Evolutionary conservation across 2,888 invertebrate species (phyloP).

Genomic region (Ormyrus labotus): DNA sequence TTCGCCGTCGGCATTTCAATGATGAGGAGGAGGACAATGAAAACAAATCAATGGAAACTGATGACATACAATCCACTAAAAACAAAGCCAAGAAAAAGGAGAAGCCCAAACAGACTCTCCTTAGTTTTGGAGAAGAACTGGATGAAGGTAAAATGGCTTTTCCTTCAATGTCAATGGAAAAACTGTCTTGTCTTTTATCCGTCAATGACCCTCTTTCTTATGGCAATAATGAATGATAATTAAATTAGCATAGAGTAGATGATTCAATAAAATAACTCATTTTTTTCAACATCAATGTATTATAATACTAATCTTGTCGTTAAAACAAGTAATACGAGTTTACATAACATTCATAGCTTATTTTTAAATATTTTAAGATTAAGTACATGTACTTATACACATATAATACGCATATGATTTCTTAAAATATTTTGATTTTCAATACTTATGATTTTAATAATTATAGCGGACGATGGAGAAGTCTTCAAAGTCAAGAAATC

Average conservation of each 20-base stretch:
- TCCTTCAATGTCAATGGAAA: no score
- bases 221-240: no score
- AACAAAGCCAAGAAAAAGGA: conserved; percentile 77
- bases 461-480: conserved; percentile 87
- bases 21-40: conserved; percentile 82
- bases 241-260: no score
- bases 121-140: conserved; percentile 87
- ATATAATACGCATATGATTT: not conserved
- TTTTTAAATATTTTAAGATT: not conserved
- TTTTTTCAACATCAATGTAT: not conserved
- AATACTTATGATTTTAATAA: conserved; percentile 3
- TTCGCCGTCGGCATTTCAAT: conserved; percentile 86
- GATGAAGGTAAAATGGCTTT: conserved; percentile 69
- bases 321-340: conserved; percentile 6
- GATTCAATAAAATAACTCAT: no score
- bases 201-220: no score
- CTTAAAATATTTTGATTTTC: conserved; percentile 3
- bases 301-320: conserved; percentile 3
- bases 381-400: not conserved
- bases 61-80: conserved; percentile 69
- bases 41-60: conserved; percentile 78
- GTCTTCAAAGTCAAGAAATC: conserved; percentile 97
- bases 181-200: no score
- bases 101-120: conserved; percentile 80
- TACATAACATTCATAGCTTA: conserved; percentile 26